Evolutionary conservation across 2,888 invertebrate genomes (phyloP), one percentile per base, ranked within the genome.

Genomic region (Drosophila atripex): DNA sequence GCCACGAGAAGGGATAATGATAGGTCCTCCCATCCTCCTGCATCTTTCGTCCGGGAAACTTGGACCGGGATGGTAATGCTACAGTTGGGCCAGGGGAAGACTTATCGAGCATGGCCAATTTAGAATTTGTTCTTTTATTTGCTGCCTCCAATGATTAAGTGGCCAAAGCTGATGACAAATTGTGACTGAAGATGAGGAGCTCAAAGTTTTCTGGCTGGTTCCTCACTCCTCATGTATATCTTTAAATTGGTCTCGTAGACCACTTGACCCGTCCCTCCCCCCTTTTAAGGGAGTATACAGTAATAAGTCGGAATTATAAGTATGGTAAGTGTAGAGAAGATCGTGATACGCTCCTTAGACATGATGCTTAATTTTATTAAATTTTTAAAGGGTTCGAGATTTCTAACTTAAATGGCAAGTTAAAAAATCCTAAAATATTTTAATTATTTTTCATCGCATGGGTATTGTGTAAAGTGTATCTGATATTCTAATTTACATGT

Each of bases 101-200:
- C 68, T 76, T 82, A 86, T 86, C 72, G 53, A 52, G 80, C 86
- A 56, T 76, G 58, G 80, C 84, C 61, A 82, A 86, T 85, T 65
- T 66, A 52, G 59, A 50, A 58, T 55, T 59, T 55, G 21, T 39
- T 32, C 35, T 55, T 54, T 52, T 35, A 50, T 35, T 55, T 23
- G 53, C 46, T 41, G 56, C 30, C 52, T 53, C 61, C 43, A 69
- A 63, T 70, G 80, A 76, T 86, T 80, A 75, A 85, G 76, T 76
- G 72, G 53, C 71, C 76, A 76, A 75, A 80, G 74, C 85, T 63
- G 85, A 85, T 87, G 84, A 87, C 86, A 82, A 87, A 84, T 84
- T 85, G 77, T 60, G 80, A 68, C 53, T 71, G 51, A 30, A 69
- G 58, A 68, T 49, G 64, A 57, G 35, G 51, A 55, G 66, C 71